phyloP scores from a whole-genome alignment of 2,797 vertebrate genomes.

The Rhynchotus rufescens region DNA sequence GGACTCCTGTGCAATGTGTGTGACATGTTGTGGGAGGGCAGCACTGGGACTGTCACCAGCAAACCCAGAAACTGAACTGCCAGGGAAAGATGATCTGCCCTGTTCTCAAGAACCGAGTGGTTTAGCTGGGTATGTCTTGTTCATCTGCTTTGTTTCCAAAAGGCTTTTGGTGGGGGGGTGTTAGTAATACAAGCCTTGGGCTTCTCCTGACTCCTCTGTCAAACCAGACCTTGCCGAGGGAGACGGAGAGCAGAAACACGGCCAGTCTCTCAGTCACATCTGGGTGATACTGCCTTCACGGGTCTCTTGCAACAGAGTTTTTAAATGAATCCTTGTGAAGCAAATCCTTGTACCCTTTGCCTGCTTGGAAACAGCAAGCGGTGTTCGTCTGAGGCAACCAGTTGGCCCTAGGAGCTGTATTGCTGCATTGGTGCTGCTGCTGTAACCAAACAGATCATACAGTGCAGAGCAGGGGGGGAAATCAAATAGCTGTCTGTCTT shows the following conservation, averaged over 20 bases:
- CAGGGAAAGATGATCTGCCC: neutral
- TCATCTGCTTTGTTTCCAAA: neutral
- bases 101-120: neutral
- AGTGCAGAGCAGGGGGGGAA: neutral
- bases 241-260: neutral
- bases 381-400: neutral
- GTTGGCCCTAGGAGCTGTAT: neutral
- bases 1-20: neutral
- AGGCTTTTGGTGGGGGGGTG: neutral
- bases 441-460: neutral
- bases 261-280: neutral
- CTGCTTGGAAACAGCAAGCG: neutral
- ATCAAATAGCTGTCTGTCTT: neutral
- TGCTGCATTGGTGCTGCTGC: neutral
- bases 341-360: neutral
- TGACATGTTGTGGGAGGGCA: neutral
- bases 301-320: neutral
- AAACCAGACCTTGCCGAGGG: neutral
- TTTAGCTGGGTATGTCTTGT: neutral
- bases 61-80: neutral
- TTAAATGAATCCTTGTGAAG: neutral
- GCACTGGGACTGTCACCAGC: neutral
- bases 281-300: neutral
- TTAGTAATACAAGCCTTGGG: neutral
- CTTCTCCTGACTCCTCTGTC: neutral